Percentiles rank a stretch among this genome's conserved stretches.
These are phyloP conservation scores for Heterocephalus glaber DNA, from an alignment of 2,113 vertebrate genomes.

Conservation along the genomic window DNA sequence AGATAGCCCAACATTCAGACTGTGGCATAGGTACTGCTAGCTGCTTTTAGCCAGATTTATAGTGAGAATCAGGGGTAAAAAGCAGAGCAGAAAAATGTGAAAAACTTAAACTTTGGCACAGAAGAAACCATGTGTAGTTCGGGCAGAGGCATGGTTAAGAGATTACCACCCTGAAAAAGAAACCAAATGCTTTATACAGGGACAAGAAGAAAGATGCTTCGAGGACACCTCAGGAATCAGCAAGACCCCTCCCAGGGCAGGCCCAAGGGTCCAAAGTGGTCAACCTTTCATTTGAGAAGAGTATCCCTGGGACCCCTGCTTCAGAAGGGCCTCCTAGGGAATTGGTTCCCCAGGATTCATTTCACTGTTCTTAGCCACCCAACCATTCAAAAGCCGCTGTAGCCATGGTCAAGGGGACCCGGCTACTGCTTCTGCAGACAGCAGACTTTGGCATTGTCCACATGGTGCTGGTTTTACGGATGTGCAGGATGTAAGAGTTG, in stretches of 20 bases:
- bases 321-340: background rate
- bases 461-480: background rate
- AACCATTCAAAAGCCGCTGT: background rate
- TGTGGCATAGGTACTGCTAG: background rate
- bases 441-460: background rate
- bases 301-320: background rate
- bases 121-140: background rate
- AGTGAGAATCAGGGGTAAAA: too few species aligned
- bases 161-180: background rate
- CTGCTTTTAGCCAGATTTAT: background rate
- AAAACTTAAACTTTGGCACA: background rate
- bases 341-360: background rate
- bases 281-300: background rate
- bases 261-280: background rate
- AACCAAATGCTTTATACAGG: background rate
- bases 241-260: background rate
- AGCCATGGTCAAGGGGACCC: background rate
- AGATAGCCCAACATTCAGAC: background rate
- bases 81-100: background rate
- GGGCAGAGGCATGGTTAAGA: background rate
- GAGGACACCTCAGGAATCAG: background rate
- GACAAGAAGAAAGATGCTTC: background rate
- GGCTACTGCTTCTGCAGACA: background rate
- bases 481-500: background rate
- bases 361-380: background rate